Conservation (phyloP, 2,113 vertebrate species). For the Cephalopterus ornatus region DNA sequence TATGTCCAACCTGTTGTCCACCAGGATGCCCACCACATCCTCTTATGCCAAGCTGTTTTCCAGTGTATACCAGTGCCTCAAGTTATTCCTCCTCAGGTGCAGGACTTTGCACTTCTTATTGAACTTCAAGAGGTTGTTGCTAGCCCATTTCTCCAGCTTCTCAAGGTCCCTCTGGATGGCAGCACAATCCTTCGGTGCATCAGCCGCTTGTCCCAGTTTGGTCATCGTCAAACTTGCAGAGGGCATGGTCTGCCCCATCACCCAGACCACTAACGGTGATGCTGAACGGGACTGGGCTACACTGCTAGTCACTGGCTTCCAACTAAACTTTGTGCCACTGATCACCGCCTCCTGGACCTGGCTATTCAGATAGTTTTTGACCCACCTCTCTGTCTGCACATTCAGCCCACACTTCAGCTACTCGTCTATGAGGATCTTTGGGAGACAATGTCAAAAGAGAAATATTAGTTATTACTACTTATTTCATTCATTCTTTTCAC, state of each 20-base stretch:
- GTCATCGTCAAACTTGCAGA: neutral
- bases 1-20: neutral
- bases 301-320: neutral
- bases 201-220: no score
- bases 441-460: neutral
- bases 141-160: neutral
- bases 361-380: neutral
- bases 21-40: neutral
- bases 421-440: neutral
- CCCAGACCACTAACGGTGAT: neutral
- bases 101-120: neutral
- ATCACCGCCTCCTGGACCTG: no score
- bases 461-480: neutral
- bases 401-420: neutral
- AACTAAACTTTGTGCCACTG: neutral
- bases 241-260: neutral
- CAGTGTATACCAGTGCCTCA: neutral
- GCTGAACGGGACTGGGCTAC: no score
- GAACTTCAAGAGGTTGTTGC: neutral
- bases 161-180: neutral
- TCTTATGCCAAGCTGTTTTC: neutral
- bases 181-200: neutral
- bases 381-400: neutral
- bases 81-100: neutral
- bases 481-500: neutral